Percentiles rank a stretch among this genome's conserved stretches.
phyloP scores from a whole-genome alignment of 1,140 invertebrate genomes.

The Periplaneta americana region DNA sequence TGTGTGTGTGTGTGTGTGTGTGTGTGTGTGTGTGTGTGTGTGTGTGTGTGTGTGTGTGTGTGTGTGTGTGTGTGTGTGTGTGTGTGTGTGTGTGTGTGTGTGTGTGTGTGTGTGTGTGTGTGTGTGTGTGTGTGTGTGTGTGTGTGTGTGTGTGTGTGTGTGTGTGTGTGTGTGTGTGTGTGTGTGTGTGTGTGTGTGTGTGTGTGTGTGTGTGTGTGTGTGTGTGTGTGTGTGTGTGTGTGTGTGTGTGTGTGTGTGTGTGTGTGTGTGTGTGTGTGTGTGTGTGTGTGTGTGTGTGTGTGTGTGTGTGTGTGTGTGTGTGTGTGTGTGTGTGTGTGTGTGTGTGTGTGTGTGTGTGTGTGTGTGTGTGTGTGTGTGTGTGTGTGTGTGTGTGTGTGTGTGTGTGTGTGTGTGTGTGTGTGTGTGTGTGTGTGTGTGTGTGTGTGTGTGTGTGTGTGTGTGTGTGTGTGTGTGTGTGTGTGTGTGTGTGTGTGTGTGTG shows the following conservation, averaged over 20 bases:
- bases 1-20: slow-evolving; percentile 24
- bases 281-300: slow-evolving; percentile 21
- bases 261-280: slow-evolving; percentile 21
- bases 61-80: slow-evolving; percentile 27
- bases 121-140: slow-evolving; percentile 28
- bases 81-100: slow-evolving; percentile 26
- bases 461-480: slow-evolving; percentile 20
- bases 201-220: slow-evolving; percentile 20
- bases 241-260: slow-evolving; percentile 21
- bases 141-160: slow-evolving; percentile 28
- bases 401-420: slow-evolving; percentile 19
- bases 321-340: slow-evolving; percentile 33
- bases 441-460: slow-evolving; percentile 19
- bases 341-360: slow-evolving; percentile 26
- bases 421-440: slow-evolving; percentile 19
- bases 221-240: slow-evolving; percentile 22
- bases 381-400: slow-evolving; percentile 19
- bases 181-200: slow-evolving; percentile 24
- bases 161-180: slow-evolving; percentile 30
- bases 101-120: slow-evolving; percentile 26
- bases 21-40: slow-evolving; percentile 26
- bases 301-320: slow-evolving; percentile 21
- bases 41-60: slow-evolving; percentile 26
- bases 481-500: slow-evolving; percentile 24
- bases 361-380: slow-evolving; percentile 20